Percentiles rank a stretch among this genome's conserved stretches.
These are phyloP conservation scores for Melozone crissalis DNA, from an alignment of 2,113 vertebrate genomes.

Conservation along the genomic window DNA sequence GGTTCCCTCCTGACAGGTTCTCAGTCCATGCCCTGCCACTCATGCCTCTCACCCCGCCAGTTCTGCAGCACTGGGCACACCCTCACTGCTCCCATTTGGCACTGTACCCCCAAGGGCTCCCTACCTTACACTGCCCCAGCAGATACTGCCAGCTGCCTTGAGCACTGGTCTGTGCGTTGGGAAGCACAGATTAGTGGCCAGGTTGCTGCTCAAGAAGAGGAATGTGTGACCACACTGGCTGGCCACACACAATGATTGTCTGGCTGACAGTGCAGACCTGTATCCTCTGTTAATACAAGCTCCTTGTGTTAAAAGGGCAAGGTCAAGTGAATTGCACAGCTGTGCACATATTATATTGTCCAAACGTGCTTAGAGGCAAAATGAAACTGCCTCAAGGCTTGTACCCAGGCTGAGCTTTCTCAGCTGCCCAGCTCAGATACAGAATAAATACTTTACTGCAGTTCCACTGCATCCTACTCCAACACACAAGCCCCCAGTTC, in stretches of 20 bases:
- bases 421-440: not conserved
- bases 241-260: not conserved
- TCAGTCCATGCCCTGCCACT: not conserved
- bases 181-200: not conserved
- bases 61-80: not conserved
- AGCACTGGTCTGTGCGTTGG: not conserved
- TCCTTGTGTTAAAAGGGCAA: not conserved
- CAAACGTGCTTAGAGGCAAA: not conserved
- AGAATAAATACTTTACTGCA: not conserved
- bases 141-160: not conserved
- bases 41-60: rapidly evolving
- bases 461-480: not conserved
- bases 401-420: not conserved
- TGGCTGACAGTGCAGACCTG: not conserved
- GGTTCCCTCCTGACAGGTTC: not conserved
- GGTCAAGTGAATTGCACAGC: not conserved
- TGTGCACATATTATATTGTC: not conserved
- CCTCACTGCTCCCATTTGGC: not conserved
- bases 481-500: not conserved
- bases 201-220: not conserved
- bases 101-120: not conserved
- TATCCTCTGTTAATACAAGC: not conserved
- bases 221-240: not conserved
- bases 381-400: not conserved
- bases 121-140: not conserved